Base-by-base conservation (phyloP, 2,888 invertebrate genomes). In the Drosophila formosana region DNA sequence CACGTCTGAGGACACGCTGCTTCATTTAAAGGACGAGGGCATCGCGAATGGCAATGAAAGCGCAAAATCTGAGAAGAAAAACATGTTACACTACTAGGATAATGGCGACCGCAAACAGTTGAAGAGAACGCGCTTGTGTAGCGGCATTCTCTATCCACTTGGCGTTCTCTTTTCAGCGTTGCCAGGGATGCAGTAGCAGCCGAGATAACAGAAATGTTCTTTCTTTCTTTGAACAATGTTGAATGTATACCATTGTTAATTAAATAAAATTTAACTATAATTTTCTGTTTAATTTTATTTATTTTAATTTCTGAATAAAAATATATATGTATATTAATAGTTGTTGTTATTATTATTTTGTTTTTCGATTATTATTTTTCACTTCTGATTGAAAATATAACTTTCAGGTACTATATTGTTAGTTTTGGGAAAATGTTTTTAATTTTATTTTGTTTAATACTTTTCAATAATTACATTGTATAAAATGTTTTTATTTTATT, bases 11-110 rank as follows among this genome's bases (percentile, higher is more conserved):
- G 69, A 55, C 65, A 56, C 50, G 43, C 57, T 72, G 57, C 46
- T 41, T 73, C 72, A 71, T 77, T 75, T 75, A 75, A 83, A 80
- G 80, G 82, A 82, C 73, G 66, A 70, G 63, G 70, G 45, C 67
- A 63, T 52, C 69, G 43, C 52, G 50, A 50, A 66, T 58, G 57
- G 64, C 67, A 62, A 76, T 68, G 73, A 69, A 49, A 74, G 53
- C 65, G 69, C 66, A 58, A 64, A 77, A 64, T 64, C 73, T 66
- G 72, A 67, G 58, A 62, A 63, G 65, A 52, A 53, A 56, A 39
- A 26, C 32, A 32, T 32, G 47, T 64, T 47, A 69, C 71, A 66
- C 74, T 77, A 76, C 75, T 75, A 82, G 81, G 73, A 87, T 76
- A 78, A 79, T 78, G 65, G 46, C 72, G n/a, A 34, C 51, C 75